Conservation (phyloP, 2,113 vertebrate genomes). For the Rhinolophus sinicus region DNA sequence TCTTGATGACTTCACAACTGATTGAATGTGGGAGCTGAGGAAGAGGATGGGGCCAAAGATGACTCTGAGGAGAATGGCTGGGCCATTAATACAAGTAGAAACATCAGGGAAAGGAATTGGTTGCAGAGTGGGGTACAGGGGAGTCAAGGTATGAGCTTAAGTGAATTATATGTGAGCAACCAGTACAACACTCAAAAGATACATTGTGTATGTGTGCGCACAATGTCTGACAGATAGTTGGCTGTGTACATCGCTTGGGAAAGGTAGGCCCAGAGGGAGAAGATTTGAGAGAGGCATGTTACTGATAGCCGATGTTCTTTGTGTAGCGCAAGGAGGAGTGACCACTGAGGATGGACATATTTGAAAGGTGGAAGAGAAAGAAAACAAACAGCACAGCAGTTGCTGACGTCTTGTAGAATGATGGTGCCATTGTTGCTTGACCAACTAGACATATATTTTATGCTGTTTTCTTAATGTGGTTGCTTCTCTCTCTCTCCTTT, state of each 20-base stretch:
- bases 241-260: neutral
- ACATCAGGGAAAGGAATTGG: neutral
- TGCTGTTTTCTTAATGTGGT: neutral
- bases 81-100: neutral
- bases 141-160: neutral
- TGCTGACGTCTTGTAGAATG: neutral
- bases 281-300: neutral
- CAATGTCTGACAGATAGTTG: neutral
- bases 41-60: neutral
- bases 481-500: neutral
- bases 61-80: neutral
- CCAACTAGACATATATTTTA: neutral
- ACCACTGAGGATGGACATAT: neutral
- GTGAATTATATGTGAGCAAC: neutral
- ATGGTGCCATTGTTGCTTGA: neutral
- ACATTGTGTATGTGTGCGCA: neutral
- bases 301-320: neutral
- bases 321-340: neutral
- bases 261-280: neutral
- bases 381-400: no score
- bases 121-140: neutral
- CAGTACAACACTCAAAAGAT: neutral
- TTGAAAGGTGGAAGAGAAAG: neutral
- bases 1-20: neutral
- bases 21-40: neutral